Conservation (phyloP, 2,797 vertebrate species). For the Smutsia temminckii region DNA sequence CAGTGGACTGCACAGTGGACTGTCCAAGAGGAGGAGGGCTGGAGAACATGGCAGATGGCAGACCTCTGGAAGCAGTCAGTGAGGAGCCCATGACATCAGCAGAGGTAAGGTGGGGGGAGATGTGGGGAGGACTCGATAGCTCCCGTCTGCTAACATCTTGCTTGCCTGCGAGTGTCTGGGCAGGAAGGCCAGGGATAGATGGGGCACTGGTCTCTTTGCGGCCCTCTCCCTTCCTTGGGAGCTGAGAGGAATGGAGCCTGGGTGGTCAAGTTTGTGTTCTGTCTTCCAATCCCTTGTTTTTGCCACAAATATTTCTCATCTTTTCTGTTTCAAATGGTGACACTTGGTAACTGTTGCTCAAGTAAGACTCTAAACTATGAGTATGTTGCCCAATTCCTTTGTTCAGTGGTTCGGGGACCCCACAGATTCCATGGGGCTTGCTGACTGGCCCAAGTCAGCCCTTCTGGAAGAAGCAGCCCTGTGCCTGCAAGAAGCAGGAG, state of each 20-base stretch:
- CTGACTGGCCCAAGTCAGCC: not conserved
- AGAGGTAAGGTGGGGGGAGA: not conserved
- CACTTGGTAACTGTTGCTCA: not conserved
- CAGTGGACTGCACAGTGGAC: no score
- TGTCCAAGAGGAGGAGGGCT: not conserved
- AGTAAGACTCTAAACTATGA: not conserved
- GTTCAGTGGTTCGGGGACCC: not conserved
- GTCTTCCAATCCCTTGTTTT: not conserved
- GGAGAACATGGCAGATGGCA: not conserved
- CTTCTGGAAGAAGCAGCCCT: not conserved
- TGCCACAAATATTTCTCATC: not conserved
- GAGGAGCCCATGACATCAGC: not conserved
- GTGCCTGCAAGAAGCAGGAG: not conserved
- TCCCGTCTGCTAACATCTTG: not conserved
- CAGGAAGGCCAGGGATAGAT: not conserved
- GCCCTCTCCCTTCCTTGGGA: not conserved
- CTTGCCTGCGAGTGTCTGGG: not conserved
- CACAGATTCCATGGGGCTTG: not conserved
- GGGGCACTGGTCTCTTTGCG: not conserved
- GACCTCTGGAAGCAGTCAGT: not conserved
- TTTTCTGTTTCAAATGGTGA: constrained; percentile 25
- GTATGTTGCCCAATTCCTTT: not conserved
- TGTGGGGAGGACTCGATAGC: not conserved
- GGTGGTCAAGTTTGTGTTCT: not conserved
- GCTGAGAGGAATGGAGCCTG: not conserved